Percentiles rank a stretch among this genome's conserved stretches.
Conservation (phyloP, 2,113 vertebrate genomes). For the Dolichotis patagonum region DNA sequence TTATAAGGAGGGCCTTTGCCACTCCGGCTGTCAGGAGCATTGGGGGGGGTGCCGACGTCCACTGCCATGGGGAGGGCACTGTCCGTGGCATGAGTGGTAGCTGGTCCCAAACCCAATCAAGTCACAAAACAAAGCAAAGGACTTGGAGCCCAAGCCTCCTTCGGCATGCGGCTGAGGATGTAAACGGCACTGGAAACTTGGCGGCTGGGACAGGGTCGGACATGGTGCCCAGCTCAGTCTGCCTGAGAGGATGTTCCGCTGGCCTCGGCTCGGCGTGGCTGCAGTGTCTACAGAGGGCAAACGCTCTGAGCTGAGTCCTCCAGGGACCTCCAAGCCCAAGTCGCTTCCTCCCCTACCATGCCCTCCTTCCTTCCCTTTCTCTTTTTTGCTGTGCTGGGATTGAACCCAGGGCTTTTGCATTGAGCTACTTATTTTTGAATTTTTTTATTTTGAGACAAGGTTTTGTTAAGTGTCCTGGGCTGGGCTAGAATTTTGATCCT, state of each 20-base stretch:
- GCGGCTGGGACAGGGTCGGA: neutral
- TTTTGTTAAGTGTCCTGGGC: neutral
- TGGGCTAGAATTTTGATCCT: neutral
- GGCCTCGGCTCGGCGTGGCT: rapidly evolving
- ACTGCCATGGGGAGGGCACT: rapidly evolving
- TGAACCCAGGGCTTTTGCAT: neutral
- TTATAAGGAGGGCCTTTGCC: neutral
- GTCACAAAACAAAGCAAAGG: neutral
- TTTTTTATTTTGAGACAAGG: neutral
- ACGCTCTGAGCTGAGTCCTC: rapidly evolving
- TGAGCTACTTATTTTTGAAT: neutral
- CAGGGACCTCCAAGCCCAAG: neutral
- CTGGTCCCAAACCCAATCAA: neutral
- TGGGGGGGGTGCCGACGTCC: rapidly evolving
- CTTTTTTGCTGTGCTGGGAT: neutral
- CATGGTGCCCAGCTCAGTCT: neutral
- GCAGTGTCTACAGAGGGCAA: neutral
- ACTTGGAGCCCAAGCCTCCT: neutral
- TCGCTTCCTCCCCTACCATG: neutral
- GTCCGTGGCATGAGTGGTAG: rapidly evolving
- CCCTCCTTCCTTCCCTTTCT: neutral
- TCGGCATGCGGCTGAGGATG: neutral
- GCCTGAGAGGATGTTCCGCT: neutral
- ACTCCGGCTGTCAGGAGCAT: rapidly evolving
- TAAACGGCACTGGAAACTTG: neutral